Evolutionary conservation across 2,888 invertebrate genomes (phyloP).

Genomic region (Oasisia sp.): DNA sequence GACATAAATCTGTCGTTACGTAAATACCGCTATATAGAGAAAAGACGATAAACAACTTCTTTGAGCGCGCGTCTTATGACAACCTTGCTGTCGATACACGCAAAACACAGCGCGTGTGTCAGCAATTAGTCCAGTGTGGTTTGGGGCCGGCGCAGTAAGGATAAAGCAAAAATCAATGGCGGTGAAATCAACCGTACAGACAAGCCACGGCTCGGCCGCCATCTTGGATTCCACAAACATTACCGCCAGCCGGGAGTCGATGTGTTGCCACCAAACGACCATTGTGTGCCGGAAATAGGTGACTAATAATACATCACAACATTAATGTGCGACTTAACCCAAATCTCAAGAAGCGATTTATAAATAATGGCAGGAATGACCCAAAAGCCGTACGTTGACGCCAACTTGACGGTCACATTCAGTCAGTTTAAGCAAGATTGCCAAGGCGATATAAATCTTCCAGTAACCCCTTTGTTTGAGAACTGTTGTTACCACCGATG

Average conservation of each 20-base stretch:
- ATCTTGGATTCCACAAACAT: neutral
- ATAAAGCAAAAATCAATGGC: neutral
- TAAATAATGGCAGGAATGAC: neutral
- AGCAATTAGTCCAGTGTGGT: neutral
- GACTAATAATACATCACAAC: neutral
- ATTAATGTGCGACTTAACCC: neutral
- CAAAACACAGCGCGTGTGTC: neutral
- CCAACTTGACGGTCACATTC: neutral
- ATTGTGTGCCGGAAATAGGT: neutral
- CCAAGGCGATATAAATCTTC: neutral
- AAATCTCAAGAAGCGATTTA: neutral
- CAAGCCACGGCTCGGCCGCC: neutral
- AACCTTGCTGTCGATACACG: neutral
- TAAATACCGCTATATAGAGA: neutral
- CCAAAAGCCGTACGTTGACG: neutral
- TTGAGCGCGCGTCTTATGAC: neutral
- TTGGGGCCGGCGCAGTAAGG: neutral
- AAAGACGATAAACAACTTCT: neutral
- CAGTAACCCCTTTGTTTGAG: neutral
- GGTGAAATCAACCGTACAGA: neutral
- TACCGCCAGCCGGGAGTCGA: neutral
- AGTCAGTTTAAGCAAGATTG: neutral
- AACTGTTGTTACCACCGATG: neutral
- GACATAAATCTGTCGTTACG: neutral
- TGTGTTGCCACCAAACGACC: neutral